Evolutionary conservation across 2,888 invertebrate genomes (phyloP), one percentile per base, ranked within the genome.

Genomic region (Rhagium mordax): DNA sequence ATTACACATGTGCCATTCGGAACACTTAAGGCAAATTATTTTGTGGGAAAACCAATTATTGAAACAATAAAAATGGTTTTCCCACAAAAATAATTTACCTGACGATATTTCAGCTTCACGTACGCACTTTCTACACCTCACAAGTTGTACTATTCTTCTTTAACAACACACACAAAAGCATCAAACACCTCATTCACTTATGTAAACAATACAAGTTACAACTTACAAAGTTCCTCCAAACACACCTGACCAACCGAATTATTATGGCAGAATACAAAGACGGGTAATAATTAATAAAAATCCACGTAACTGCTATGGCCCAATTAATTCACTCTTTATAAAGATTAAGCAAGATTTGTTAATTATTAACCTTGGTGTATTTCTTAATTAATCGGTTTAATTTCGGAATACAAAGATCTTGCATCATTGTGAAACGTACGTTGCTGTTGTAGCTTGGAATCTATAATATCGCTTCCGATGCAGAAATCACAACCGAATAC

Each of bases 321-420:
- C 15, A 57, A 24, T 15, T 33, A 10, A 41, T 59, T 41, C n/a
- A 41, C 13, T 13, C 16, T 29, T 41, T 59, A 33, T 16, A 33
- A 2, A 18, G 41, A 41, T 59, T 59, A 59, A 13, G 29, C 59
- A 16, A 10, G 33, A 33, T 33, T 59, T 29, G 33, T 33, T 33
- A 27, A 59, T 59, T n/a, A n/a, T n/a, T 59, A 59, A 59, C 33
- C 59, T 59, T 59, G 33, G 18, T 29, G 16, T 59, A 16, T 18
- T 16, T 33, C 20, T 59, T 59, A 27, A 33, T 33, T 29, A 59
- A 59, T 16, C 16, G 2, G 13, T 59, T 41, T 41, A 10, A n/a
- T 41, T 41, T 41, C n/a, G 41, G n/a, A n/a, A n/a, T 3, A 41
- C 3, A 41, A 41, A 41, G 41, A 33, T 33, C n/a, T 41, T 5